Evolutionary conservation across 2,888 invertebrate species (phyloP).

Genomic region (Caenorhabditis macrosperma): DNA sequence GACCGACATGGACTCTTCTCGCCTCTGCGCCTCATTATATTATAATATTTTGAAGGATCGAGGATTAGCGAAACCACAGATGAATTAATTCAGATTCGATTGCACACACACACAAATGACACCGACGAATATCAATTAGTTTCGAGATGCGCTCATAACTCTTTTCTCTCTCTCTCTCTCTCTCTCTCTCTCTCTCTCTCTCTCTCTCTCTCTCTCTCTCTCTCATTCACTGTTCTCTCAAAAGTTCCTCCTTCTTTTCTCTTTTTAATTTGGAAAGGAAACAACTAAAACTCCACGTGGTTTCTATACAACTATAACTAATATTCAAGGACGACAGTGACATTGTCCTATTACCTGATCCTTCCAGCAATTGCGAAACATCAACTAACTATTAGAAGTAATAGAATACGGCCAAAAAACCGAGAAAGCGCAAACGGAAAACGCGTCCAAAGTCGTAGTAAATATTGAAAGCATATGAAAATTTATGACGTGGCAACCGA

Average conservation of each 20-base stretch:
- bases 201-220: too few species aligned
- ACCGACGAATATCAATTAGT: conserved; percentile 18
- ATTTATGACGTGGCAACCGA: conserved; percentile 44
- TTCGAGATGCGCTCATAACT: neutral
- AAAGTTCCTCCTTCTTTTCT: too few species aligned
- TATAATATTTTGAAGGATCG: conserved; percentile 35
- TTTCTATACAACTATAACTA: too few species aligned
- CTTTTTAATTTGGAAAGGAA: neutral
- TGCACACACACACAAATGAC: too few species aligned
- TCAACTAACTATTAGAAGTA: neutral
- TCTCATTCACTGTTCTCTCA: conserved; percentile 2
- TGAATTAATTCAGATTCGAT: conserved; percentile 18
- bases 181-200: too few species aligned
- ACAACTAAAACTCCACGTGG: neutral
- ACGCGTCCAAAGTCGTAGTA: neutral
- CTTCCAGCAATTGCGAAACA: conserved; percentile 32
- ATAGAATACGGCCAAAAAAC: conserved; percentile 11
- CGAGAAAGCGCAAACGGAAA: conserved; percentile 1
- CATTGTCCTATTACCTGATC: conserved; percentile 33
- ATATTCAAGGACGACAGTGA: too few species aligned
- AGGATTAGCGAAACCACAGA: conserved; percentile 23
- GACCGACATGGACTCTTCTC: conserved; percentile 37
- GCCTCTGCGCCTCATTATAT: conserved; percentile 22
- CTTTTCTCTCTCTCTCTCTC: too few species aligned
- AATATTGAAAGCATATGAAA: conserved; percentile 17